Evolutionary conservation across 2,113 vertebrate genomes (phyloP).

Genomic region (Smithornis capensis): DNA sequence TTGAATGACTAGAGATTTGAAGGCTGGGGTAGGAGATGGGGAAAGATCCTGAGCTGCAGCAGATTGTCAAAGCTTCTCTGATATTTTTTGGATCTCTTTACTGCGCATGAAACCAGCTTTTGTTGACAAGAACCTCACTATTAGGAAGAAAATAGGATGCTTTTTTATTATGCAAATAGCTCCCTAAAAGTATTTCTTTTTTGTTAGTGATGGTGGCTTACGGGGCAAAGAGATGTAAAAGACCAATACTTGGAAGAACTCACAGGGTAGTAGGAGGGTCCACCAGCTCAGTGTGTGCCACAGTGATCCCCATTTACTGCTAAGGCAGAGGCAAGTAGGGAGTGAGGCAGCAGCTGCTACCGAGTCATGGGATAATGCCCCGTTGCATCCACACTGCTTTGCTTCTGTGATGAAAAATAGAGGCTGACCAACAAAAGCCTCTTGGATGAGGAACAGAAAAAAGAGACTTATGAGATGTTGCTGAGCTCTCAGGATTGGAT

Average conservation of each 20-base stretch:
- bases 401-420: background rate
- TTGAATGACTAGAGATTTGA: background rate
- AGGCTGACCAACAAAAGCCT: background rate
- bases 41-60: background rate
- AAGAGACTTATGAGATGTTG: background rate
- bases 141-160: background rate
- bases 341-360: background rate
- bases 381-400: background rate
- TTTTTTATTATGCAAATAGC: background rate
- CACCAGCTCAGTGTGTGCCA: background rate
- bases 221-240: background rate
- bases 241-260: background rate
- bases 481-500: background rate
- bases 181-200: background rate
- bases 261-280: background rate
- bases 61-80: background rate
- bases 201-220: background rate
- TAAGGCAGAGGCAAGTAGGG: background rate
- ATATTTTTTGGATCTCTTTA: background rate
- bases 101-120: background rate
- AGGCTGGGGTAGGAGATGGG: background rate
- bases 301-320: fast-evolving
- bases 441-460: background rate
- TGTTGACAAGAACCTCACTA: background rate
- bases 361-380: too few relatives aligned